A percentile compares a stretch with the other conserved stretches of the same genome.
Evolutionary conservation across 2,888 invertebrate genomes (phyloP).

Genomic region (Callyntrura guangdongensis): DNA sequence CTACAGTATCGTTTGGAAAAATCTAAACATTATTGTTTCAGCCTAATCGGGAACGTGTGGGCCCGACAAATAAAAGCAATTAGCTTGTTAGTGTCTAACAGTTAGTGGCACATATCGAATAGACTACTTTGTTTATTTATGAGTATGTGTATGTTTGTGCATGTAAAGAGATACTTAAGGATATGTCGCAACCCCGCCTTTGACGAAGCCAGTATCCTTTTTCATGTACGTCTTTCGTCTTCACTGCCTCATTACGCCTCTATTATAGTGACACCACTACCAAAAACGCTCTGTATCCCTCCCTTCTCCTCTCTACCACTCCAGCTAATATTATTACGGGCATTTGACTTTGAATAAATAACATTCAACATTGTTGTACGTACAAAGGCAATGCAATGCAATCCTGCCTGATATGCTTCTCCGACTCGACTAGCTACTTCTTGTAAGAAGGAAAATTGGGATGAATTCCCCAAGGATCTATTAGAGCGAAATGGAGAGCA

Average conservation of each 20-base stretch:
- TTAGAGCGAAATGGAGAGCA: conserved; percentile 33
- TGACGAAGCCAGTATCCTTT: neutral
- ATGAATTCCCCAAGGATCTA: conserved; percentile 59
- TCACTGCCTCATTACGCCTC: neutral
- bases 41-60: conserved; percentile 35
- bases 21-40: conserved; percentile 35
- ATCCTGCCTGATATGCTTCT: neutral
- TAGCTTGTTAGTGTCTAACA: conserved; percentile 41
- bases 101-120: neutral
- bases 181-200: neutral
- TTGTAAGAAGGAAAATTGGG: conserved; percentile 19
- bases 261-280: neutral
- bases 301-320: too few relatives aligned
- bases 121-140: neutral
- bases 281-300: too few relatives aligned
- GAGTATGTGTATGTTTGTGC: neutral
- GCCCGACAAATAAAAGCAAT: conserved; percentile 73
- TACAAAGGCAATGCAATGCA: too few relatives aligned
- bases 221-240: neutral
- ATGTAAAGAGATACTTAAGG: neutral
- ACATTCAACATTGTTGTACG: neutral
- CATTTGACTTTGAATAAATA: too few relatives aligned
- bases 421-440: conserved; percentile 21
- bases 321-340: too few relatives aligned
- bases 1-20: neutral